A percentile compares a stretch with the other conserved stretches of the same genome.
phyloP scores from a whole-genome alignment of 2,888 invertebrate species.

The Agrotis ipsilon region DNA sequence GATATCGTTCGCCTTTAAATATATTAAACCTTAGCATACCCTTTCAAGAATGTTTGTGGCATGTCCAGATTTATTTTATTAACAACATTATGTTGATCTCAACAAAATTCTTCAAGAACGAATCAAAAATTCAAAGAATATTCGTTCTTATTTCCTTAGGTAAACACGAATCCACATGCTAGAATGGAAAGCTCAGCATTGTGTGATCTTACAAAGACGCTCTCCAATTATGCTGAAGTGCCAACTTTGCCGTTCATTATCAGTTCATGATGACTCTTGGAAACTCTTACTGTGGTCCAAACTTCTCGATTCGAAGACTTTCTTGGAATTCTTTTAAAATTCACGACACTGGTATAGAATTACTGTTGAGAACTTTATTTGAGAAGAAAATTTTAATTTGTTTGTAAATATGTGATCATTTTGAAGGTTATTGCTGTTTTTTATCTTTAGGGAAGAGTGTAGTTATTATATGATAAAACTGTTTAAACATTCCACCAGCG shows the following conservation, averaged over 20 bases:
- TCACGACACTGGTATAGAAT: background rate
- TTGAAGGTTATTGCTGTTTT: background rate
- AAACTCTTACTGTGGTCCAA: conserved; percentile 46
- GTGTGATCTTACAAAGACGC: conserved; percentile 63
- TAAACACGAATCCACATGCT: conserved; percentile 45
- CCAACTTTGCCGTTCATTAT: conserved; percentile 64
- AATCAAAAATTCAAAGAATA: background rate
- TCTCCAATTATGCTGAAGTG: conserved; percentile 65
- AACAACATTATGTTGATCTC: background rate
- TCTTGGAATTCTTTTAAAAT: too few species aligned
- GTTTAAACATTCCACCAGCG: background rate
- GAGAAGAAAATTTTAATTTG: background rate
- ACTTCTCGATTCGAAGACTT: conserved; percentile 30
- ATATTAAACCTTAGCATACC: background rate
- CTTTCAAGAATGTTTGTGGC: background rate
- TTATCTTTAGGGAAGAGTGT: background rate
- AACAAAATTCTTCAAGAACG: background rate
- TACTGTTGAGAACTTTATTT: conserved; percentile 7
- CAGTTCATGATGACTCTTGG: conserved; percentile 62
- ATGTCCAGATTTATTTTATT: background rate
- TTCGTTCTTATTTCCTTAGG: conserved; percentile 15
- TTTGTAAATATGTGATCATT: background rate
- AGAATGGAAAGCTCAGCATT: conserved; percentile 55
- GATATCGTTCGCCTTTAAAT: background rate
- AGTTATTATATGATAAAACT: background rate